Evolutionary conservation across 2,113 vertebrate genomes (phyloP), one percentile per base, ranked within the genome.

Genomic region (Chloropsis hardwickii): DNA sequence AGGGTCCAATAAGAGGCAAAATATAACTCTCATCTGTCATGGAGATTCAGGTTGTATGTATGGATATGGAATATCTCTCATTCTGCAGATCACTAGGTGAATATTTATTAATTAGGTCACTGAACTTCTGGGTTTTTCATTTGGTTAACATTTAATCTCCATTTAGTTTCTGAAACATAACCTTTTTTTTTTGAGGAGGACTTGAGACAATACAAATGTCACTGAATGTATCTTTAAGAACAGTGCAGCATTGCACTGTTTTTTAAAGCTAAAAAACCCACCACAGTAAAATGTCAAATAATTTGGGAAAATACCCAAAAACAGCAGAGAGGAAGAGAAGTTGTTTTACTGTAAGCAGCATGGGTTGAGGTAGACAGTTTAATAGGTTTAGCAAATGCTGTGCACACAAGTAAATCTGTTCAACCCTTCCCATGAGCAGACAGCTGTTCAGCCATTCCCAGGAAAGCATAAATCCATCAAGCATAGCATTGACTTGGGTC

Each of bases 381-480:
- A 47, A 60, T 23, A 35, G 14, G 16, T 39, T 39, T 51, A 72
- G 6, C 8, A 53, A 66, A 66, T 53, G 9, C 10, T 57, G 39
- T 13, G 14, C 29, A 20, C 29, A 31, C 18, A 47, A 73, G 9
- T 21, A 79, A 72, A 53, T 53, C 14, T 15, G 1, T 47, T 40
- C 12, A 40, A 22, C 2, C 3, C n/a, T 72, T 60, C 12, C 39
- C 22, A 47, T 17, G 6, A 0, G 0, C 44, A 23, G 28, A 8
- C 15, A 73, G 19, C 4, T 51, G 12, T 58, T 65, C 21, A 72
- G 12, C 17, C n/a, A 40, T 16, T 8, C 10, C 11, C 9, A 58
- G 44, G 28, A 72, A 58, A 40, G 9, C 5, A 33, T 1, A 4
- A 8, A 9, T 58, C 11, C 6, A 14, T 51, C 33, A 51, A 44